Evolutionary conservation across 2,888 invertebrate genomes (phyloP).

Genomic region (Unio delphinus): DNA sequence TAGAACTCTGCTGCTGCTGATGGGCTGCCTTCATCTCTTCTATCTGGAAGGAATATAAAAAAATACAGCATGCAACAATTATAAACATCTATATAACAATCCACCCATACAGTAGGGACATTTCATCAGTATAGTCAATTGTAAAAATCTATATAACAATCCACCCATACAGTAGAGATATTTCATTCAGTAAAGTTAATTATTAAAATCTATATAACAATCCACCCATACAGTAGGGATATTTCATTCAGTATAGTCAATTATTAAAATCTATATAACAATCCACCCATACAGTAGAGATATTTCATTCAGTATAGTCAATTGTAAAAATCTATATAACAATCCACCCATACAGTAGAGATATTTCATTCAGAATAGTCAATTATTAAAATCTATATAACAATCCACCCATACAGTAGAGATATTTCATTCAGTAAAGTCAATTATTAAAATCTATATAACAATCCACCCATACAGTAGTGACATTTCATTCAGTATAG

Average conservation of each 20-base stretch:
- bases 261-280: neutral
- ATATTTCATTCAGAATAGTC: neutral
- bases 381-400: neutral
- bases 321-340: neutral
- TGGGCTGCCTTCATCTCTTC: conserved; percentile 36
- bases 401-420: neutral
- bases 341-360: neutral
- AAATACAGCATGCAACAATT: neutral
- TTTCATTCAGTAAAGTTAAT: neutral
- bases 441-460: neutral
- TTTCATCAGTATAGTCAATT: no score
- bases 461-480: neutral
- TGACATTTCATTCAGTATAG: no score
- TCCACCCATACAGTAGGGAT: neutral
- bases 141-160: neutral
- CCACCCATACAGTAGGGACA: neutral
- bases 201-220: neutral
- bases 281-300: neutral
- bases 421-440: no score
- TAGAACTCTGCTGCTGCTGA: conserved; percentile 31
- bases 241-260: neutral
- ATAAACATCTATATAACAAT: neutral
- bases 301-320: neutral
- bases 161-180: neutral
- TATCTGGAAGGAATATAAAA: conserved; percentile 33